Evolutionary conservation across 1,140 invertebrate genomes (phyloP).

Genomic region (Apocrypta bakeri): DNA sequence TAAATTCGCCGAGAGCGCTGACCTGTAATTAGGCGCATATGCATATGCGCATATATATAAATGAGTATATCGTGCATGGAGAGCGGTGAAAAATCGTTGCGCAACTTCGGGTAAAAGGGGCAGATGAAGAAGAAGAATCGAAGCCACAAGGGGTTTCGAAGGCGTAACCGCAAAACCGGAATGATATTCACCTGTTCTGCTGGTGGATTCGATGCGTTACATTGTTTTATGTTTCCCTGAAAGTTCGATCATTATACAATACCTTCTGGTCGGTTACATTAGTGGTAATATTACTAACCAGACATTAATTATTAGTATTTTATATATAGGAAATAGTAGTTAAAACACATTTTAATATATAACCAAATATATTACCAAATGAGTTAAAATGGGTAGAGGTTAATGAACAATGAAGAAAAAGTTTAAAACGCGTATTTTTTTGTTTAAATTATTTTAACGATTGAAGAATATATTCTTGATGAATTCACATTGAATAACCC

Average conservation of each 20-base stretch:
- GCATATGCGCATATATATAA: neutral
- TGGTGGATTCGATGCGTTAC: neutral
- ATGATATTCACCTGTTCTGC: neutral
- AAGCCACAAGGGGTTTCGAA: constrained; percentile 7
- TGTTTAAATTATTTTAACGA: no score
- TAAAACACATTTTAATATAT: no score
- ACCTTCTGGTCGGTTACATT: neutral
- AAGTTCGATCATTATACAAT: no score
- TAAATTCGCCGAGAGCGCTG: neutral
- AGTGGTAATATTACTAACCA: neutral
- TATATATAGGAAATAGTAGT: neutral
- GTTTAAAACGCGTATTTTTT: no score
- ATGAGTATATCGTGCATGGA: no score
- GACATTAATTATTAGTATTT: neutral
- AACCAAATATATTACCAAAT: no score
- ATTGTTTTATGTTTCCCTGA: no score
- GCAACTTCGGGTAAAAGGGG: neutral
- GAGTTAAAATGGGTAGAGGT: no score
- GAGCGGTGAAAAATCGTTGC: neutral
- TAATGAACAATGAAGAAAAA: no score
- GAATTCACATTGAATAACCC: no score
- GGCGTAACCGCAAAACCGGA: neutral
- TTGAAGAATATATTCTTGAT: no score
- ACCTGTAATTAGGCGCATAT: constrained; percentile 1
- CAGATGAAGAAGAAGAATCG: neutral